A percentile compares a stretch with the other conserved stretches of the same genome.
Conservation (phyloP, 2,113 vertebrate species). For the Gavialis gangeticus region DNA sequence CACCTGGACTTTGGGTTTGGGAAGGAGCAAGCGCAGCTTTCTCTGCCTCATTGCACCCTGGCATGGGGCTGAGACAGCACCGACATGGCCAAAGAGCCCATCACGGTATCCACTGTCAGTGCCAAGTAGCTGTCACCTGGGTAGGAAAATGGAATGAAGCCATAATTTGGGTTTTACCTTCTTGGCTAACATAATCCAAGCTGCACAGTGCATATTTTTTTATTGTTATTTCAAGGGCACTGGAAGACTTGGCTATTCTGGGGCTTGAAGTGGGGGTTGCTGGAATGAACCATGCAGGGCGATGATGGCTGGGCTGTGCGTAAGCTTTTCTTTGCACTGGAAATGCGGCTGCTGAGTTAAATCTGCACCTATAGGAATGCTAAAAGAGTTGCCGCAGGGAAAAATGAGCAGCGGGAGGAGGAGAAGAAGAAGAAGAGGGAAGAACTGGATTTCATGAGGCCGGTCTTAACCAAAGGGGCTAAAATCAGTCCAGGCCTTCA, state of each 20-base stretch:
- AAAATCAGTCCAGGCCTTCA: neutral
- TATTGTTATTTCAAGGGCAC: neutral
- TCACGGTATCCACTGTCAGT: neutral
- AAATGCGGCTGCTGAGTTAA: neutral
- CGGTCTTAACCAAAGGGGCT: neutral
- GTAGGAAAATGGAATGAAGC: neutral
- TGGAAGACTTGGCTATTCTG: neutral
- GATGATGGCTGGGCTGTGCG: neutral
- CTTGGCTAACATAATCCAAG: neutral
- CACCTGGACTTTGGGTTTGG: too few species aligned
- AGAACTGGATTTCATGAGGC: neutral
- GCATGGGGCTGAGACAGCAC: too few species aligned
- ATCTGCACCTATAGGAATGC: neutral
- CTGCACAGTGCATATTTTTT: neutral
- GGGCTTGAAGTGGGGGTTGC: neutral
- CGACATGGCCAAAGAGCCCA: neutral
- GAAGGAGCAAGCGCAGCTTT: too few species aligned
- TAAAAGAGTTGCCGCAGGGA: neutral
- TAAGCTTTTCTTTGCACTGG: fast-evolving
- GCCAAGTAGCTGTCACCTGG: neutral
- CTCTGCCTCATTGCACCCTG: too few species aligned
- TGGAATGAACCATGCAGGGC: neutral
- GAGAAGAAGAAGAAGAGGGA: too few species aligned
- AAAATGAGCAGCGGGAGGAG: neutral
- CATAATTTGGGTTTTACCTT: neutral